phyloP scores from a whole-genome alignment of 2,797 vertebrate genomes.

The Sternarchorhynchus goeldii region DNA sequence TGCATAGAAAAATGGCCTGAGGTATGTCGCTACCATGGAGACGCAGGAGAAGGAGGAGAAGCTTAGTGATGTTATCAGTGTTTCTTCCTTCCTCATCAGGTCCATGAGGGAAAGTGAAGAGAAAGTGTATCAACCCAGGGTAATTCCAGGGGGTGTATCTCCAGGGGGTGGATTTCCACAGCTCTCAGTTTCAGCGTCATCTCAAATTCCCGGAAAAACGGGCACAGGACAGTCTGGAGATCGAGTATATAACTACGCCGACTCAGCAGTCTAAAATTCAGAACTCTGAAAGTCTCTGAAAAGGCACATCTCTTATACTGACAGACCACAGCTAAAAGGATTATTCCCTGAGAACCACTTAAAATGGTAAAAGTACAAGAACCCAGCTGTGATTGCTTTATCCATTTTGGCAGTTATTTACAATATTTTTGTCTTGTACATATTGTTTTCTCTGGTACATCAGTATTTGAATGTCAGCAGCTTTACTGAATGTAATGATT shows the following conservation, averaged over 20 bases:
- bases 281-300: constrained; percentile 20
- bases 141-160: constrained; percentile 34
- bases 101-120: constrained; percentile 3
- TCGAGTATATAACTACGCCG: constrained; percentile 55
- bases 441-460: not conserved
- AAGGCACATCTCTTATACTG: not conserved
- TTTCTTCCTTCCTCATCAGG: constrained; percentile 10
- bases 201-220: constrained; percentile 62
- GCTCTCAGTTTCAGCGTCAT: constrained; percentile 22
- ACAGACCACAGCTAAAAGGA: constrained; percentile 5
- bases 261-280: constrained; percentile 19
- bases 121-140: not conserved
- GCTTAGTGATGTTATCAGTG: not conserved
- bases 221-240: not conserved
- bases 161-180: constrained; percentile 62
- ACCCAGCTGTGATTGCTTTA: not conserved
- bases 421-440: not conserved
- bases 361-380: constrained; percentile 67
- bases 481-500: constrained; percentile 2
- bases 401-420: not conserved
- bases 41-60: not conserved
- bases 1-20: not conserved
- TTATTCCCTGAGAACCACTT: constrained; percentile 4
- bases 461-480: not conserved
- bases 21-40: not conserved